Evolutionary conservation across 2,888 invertebrate species (phyloP).

Genomic region (Patella caerulea): DNA sequence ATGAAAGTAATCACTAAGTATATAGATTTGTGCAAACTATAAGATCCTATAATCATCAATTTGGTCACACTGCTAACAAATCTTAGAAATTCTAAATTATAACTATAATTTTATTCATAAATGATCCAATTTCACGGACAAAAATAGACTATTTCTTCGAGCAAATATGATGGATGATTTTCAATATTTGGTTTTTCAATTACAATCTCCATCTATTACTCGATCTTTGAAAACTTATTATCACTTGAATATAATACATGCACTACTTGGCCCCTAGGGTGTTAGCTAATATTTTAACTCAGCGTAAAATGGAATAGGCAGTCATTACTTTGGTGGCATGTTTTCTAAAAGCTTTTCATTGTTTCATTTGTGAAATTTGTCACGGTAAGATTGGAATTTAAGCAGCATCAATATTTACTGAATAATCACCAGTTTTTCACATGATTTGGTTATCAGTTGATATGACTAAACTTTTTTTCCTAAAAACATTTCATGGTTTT

Average conservation of each 20-base stretch:
- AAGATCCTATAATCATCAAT: no score
- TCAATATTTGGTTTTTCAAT: constrained; percentile 6
- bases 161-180: not conserved
- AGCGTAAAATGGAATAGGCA: not conserved
- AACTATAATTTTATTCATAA: not conserved
- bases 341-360: not conserved
- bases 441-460: no score
- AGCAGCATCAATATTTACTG: no score
- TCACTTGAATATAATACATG: not conserved
- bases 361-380: not conserved
- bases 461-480: no score
- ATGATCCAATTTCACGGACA: not conserved
- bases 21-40: no score
- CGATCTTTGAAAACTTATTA: not conserved
- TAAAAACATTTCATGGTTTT: no score
- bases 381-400: not conserved
- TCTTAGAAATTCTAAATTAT: not conserved
- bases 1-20: no score
- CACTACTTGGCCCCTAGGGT: not conserved
- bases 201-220: not conserved
- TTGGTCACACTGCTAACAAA: no score
- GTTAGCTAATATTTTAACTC: constrained; percentile 4
- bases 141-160: not conserved
- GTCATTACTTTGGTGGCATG: not conserved
- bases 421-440: no score